These are phyloP conservation scores for Parazoanthus swiftii DNA, from an alignment of 92 coral and sea anemone species.

Conservation along the genomic window DNA sequence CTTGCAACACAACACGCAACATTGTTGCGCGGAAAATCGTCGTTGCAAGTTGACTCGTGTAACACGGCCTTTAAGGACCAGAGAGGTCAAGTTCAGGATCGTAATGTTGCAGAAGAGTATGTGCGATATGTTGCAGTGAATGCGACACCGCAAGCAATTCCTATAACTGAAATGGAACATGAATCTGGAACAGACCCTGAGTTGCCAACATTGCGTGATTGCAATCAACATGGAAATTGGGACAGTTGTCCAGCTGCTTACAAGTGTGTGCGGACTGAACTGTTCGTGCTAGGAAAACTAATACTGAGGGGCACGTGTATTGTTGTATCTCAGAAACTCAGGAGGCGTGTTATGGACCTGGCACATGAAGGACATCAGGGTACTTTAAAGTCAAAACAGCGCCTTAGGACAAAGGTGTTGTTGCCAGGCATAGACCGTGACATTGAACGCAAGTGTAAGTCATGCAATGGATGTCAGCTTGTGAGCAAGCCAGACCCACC, in stretches of 20 bases:
- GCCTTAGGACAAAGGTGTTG: conserved; percentile 44
- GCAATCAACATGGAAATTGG: conserved; percentile 40
- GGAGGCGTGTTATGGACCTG: conserved; percentile 40
- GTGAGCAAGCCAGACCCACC: conserved; percentile 37
- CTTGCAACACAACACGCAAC: too few relatives aligned
- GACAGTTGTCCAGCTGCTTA: conserved; percentile 36
- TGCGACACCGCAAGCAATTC: conserved; percentile 52
- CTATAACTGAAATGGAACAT: conserved; percentile 43
- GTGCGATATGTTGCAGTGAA: conserved; percentile 51
- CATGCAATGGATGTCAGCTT: conserved; percentile 51
- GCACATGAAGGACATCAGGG: conserved; percentile 52
- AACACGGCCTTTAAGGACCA: too few relatives aligned
- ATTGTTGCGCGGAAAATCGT: too few relatives aligned
- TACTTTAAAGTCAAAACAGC: conserved; percentile 40
- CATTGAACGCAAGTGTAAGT: conserved; percentile 41
- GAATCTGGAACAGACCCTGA: conserved; percentile 43
- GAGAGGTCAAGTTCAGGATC: neutral
- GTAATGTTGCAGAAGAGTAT: conserved; percentile 59
- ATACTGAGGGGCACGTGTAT: conserved; percentile 36
- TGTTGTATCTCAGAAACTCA: conserved; percentile 30
- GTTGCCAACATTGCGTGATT: conserved; percentile 32
- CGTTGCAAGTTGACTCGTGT: too few relatives aligned
- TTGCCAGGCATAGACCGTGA: conserved; percentile 48
- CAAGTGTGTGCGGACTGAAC: conserved; percentile 38
- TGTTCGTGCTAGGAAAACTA: conserved; percentile 46